A percentile compares a stretch with the other conserved stretches of the same genome.
phyloP scores from a whole-genome alignment of 2,888 invertebrate genomes.

The Eulithis prunata region DNA sequence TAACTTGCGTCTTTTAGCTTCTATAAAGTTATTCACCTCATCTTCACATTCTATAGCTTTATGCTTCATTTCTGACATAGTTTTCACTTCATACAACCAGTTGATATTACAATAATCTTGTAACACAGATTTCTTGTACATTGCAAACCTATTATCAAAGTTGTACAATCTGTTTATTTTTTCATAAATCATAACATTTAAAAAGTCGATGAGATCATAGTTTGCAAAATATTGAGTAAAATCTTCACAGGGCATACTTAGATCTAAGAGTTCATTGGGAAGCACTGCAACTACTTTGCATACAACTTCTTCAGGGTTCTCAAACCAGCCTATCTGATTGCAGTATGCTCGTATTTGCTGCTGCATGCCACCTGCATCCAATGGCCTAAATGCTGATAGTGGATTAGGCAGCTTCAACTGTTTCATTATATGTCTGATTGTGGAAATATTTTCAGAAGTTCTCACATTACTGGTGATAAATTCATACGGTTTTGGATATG shows the following conservation, averaged over 20 bases:
- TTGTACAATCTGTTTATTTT: conserved; percentile 77
- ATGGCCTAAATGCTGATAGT: conserved; percentile 70
- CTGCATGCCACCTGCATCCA: conserved; percentile 71
- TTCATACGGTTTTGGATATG: conserved; percentile 86
- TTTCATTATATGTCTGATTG: conserved; percentile 81
- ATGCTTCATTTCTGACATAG: conserved; percentile 65
- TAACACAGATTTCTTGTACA: conserved; percentile 83
- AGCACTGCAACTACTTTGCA: conserved; percentile 78
- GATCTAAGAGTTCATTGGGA: conserved; percentile 68
- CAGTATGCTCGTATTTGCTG: conserved; percentile 78
- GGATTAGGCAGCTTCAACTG: conserved; percentile 83
- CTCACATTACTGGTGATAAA: conserved; percentile 87
- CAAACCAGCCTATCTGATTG: conserved; percentile 76
- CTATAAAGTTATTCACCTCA: conserved; percentile 66
- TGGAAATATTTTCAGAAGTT: conserved; percentile 72
- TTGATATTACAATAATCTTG: conserved; percentile 79
- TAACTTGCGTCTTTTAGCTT: conserved; percentile 74
- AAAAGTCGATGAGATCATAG: conserved; percentile 80
- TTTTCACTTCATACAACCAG: conserved; percentile 84
- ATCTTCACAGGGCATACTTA: conserved; percentile 64
- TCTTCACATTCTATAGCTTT: conserved; percentile 68
- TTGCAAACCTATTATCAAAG: conserved; percentile 77
- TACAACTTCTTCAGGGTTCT: conserved; percentile 74
- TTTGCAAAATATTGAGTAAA: conserved; percentile 69
- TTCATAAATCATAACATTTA: conserved; percentile 82